These are phyloP conservation scores for Baryphthengus martii DNA, from an alignment of 2,113 vertebrate species.

Conservation along the genomic window DNA sequence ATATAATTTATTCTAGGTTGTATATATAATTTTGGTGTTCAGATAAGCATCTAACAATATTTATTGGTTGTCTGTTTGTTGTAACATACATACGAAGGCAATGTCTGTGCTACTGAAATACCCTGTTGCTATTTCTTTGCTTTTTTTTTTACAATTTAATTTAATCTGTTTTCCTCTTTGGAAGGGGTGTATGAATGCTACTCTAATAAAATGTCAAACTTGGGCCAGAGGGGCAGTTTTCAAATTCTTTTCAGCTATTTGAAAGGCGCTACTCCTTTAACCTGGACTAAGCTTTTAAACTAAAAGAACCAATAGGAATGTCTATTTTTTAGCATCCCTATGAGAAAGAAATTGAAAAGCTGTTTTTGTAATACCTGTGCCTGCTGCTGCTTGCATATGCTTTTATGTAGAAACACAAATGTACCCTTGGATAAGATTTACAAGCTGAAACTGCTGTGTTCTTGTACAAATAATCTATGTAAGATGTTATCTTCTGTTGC, in stretches of 20 bases:
- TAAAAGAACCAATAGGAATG: slow-evolving; percentile 21
- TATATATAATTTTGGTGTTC: neutral
- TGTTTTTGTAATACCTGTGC: neutral
- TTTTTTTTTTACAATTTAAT: neutral
- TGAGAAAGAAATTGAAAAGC: slow-evolving; percentile 3
- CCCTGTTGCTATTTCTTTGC: neutral
- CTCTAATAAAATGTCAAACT: neutral
- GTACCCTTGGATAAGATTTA: neutral
- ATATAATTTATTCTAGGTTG: neutral
- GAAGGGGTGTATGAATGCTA: neutral
- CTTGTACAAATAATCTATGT: neutral
- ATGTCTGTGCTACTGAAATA: neutral
- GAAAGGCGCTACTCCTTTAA: slow-evolving; percentile 23
- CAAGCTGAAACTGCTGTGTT: neutral
- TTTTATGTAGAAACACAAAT: neutral
- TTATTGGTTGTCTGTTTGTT: neutral
- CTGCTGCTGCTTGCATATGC: neutral
- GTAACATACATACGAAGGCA: neutral
- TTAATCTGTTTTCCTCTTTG: neutral
- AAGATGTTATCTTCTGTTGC: neutral
- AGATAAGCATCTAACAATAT: neutral
- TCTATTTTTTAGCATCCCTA: neutral
- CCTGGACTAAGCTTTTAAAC: slow-evolving; percentile 3
- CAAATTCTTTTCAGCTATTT: neutral
- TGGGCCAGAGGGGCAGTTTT: neutral